Base-by-base conservation (phyloP, 2,797 vertebrate species). In the Lateolabrax maculatus region DNA sequence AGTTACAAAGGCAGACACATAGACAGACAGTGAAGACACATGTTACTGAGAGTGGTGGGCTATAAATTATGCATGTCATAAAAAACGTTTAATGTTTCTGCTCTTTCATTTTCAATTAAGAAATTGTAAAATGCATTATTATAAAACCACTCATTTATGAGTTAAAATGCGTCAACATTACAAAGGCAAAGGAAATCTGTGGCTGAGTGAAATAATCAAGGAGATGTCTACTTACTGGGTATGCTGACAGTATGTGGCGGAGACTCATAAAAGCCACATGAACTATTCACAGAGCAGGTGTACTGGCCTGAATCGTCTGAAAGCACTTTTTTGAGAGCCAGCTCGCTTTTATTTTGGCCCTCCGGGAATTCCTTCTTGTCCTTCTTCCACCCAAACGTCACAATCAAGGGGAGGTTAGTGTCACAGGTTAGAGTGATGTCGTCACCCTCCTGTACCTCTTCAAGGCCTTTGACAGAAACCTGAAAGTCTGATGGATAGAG, bases 331-430 rank as follows among this genome's bases (percentile, higher is more conserved):
- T 19, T 0, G 1, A 90, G 4, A 25, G 1, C 0, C 1, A 92
- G 29, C 0, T 0, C 0, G 8, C 11, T 82, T 10, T 6, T 3
- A 2, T 67, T 71, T 12, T 16, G 0, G 0, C 0, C 0, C 0
- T 0, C 0, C 0, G 2, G 0, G 7, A 52, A 0, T 21, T 8
- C 0, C 0, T 0, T 0, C 0, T 0, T 0, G 1, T 83, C 0
- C 23, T 48, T 76, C 29, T 0, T 16, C 92, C 93, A 95, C 1
- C 0, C 0, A 71, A 87, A 80, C 0, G 0, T 49, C 55, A 55
- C 1, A 29, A 0, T 34, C 7, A 16, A 0, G 15, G 3, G 0
- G 39, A 81, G 12, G 63, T 89, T 39, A 58, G 86, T 68, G 39
- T 3, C 0, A 68, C 93, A 95, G 0, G 8, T 62, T 0, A 94